These are phyloP conservation scores for Macrophya alboannulata DNA, from an alignment of 2,888 invertebrate species.

Conservation along the genomic window DNA sequence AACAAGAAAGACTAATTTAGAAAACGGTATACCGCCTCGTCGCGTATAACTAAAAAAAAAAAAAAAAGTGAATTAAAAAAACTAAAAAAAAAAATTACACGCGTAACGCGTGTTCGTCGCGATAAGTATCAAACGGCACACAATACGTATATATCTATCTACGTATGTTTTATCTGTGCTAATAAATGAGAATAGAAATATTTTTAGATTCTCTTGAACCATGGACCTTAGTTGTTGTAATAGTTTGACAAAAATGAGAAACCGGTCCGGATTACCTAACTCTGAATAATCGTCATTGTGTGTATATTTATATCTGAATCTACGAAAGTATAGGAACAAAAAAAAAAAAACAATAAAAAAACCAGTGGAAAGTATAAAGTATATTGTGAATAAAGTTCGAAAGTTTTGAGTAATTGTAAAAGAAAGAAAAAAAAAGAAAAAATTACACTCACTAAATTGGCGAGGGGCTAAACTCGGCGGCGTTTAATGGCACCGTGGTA, in stretches of 20 bases:
- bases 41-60: no score
- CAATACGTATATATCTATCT: no score
- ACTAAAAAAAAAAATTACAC: no score
- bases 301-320: not conserved
- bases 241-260: not conserved
- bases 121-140: not conserved
- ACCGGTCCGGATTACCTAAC: slow-evolving; percentile 9
- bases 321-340: not conserved
- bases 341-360: not conserved
- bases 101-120: not conserved
- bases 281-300: not conserved
- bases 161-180: not conserved
- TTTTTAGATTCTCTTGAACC: not conserved
- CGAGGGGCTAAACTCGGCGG: slow-evolving; percentile 63
- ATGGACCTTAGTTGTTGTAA: not conserved
- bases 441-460: slow-evolving; percentile 66
- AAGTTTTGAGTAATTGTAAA: not conserved
- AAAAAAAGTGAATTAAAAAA: no score
- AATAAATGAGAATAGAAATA: not conserved
- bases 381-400: not conserved
- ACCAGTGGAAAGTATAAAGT: not conserved
- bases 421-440: slow-evolving; percentile 43
- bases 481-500: slow-evolving; percentile 65
- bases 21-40: no score
- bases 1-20: not conserved